A percentile compares a stretch with the other conserved stretches of the same genome.
These are phyloP conservation scores for Drosophila persimilis DNA, from an alignment of 1,140 invertebrate genomes.

Conservation along the genomic window DNA sequence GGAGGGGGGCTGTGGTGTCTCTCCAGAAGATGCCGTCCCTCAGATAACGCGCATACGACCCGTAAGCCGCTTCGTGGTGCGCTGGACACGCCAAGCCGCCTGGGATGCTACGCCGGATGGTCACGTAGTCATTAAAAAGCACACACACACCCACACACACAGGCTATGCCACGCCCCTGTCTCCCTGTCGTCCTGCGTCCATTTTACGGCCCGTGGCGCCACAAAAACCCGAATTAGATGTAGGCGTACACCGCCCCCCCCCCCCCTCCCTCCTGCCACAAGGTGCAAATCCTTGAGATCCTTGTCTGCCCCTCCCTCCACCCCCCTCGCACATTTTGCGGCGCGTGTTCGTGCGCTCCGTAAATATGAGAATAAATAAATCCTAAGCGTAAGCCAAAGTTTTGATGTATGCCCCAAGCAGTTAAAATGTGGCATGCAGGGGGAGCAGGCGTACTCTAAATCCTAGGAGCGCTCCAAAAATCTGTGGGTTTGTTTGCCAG, in stretches of 20 bases:
- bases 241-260: slow-evolving; percentile 48
- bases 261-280: slow-evolving; percentile 16
- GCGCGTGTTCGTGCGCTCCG: slow-evolving; percentile 52
- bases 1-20: not conserved
- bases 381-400: slow-evolving; percentile 81
- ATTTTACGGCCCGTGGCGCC: slow-evolving; percentile 65
- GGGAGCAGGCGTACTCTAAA: slow-evolving; percentile 52
- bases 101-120: slow-evolving; percentile 24
- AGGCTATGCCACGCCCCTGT: slow-evolving; percentile 43
- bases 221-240: slow-evolving; percentile 63
- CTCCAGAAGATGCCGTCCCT: slow-evolving; percentile 56
- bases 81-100: slow-evolving; percentile 53
- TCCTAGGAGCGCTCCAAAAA: slow-evolving; percentile 58
- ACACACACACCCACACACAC: slow-evolving; percentile 31
- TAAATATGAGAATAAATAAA: slow-evolving; percentile 82
- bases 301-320: slow-evolving; percentile 50
- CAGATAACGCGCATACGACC: slow-evolving; percentile 74
- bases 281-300: slow-evolving; percentile 79
- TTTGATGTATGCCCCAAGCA: slow-evolving; percentile 81
- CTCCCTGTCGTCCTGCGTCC: slow-evolving; percentile 9
- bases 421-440: slow-evolving; percentile 67
- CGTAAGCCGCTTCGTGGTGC: slow-evolving; percentile 63
- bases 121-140: slow-evolving; percentile 69
- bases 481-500: slow-evolving; percentile 30
- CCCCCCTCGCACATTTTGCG: slow-evolving; percentile 42